Evolutionary conservation across 2,113 vertebrate genomes (phyloP).

Genomic region (Speoplatyrhinus poulsoni): DNA sequence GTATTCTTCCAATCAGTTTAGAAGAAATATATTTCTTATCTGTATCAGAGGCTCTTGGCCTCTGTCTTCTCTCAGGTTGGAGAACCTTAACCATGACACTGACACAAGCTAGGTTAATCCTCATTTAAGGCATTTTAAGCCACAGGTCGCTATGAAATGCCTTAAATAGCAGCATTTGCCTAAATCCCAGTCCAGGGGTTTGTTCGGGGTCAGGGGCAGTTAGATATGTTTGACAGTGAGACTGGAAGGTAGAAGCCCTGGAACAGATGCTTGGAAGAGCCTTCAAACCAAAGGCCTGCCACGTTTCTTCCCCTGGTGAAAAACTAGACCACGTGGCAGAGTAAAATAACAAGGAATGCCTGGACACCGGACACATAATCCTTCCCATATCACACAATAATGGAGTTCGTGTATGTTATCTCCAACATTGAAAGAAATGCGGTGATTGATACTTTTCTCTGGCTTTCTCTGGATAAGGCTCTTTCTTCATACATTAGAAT

Average conservation of each 20-base stretch:
- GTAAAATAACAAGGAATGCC: conserved; percentile 52
- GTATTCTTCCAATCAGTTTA: not conserved
- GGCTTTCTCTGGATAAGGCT: conserved; percentile 26
- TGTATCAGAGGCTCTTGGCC: not conserved
- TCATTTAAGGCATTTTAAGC: conserved; percentile 20
- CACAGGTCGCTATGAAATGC: conserved; percentile 51
- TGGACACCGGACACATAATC: conserved; percentile 54
- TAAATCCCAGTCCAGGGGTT: conserved; percentile 46
- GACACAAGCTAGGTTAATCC: conserved; percentile 18
- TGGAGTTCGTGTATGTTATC: conserved; percentile 61
- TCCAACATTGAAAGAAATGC: conserved; percentile 47
- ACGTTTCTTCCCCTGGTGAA: conserved; percentile 49
- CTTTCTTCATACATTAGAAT: conserved; percentile 32
- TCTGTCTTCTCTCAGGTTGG: not conserved
- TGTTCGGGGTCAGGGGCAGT: conserved; percentile 34
- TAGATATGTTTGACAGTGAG: conserved; percentile 45
- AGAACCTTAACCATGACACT: not conserved
- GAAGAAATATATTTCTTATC: not conserved
- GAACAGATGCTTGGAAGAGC: conserved; percentile 49
- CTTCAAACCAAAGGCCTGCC: conserved; percentile 50
- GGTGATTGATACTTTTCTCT: conserved; percentile 40
- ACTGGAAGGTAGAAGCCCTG: conserved; percentile 39
- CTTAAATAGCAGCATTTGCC: conserved; percentile 60
- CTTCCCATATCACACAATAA: conserved; percentile 53
- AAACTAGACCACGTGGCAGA: conserved; percentile 50